Evolutionary conservation across 2,888 invertebrate species (phyloP).

Genomic region (Cremastobaeus sp.): DNA sequence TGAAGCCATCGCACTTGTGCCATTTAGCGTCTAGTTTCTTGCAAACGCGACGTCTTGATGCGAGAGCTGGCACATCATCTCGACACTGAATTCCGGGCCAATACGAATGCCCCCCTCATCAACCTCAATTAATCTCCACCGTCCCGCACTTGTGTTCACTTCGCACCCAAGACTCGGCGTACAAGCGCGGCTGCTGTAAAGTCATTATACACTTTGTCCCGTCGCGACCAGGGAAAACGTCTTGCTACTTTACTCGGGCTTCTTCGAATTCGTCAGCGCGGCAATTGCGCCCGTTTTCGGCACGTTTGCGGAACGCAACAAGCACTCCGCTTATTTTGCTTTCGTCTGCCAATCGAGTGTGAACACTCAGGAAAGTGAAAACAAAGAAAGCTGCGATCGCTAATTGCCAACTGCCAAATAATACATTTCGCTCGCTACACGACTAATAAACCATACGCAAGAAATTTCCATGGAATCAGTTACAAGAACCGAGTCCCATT

Average conservation of each 20-base stretch:
- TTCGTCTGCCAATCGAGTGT: slow-evolving; percentile 31
- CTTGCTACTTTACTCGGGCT: slow-evolving; percentile 27
- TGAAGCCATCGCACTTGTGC: slow-evolving; percentile 33
- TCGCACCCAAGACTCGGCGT: slow-evolving; percentile 73
- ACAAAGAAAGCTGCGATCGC: slow-evolving; percentile 21
- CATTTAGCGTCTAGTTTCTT: slow-evolving; percentile 59
- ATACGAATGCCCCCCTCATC: slow-evolving; percentile 78
- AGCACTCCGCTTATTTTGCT: background rate
- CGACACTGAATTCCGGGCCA: slow-evolving; percentile 78
- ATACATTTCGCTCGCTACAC: slow-evolving; percentile 2
- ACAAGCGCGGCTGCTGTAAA: slow-evolving; percentile 66
- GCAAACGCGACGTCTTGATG: slow-evolving; percentile 64
- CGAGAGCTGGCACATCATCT: slow-evolving; percentile 74
- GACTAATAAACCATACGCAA: slow-evolving; percentile 23
- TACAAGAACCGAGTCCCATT: slow-evolving; percentile 16
- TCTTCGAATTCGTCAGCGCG: slow-evolving; percentile 12
- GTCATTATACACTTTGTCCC: slow-evolving; percentile 69
- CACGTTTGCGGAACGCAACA: background rate
- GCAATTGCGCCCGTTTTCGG: too few relatives aligned
- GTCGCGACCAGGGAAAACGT: slow-evolving; percentile 62
- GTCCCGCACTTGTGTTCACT: slow-evolving; percentile 76
- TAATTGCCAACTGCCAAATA: slow-evolving; percentile 23
- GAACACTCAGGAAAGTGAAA: slow-evolving; percentile 42
- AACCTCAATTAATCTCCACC: slow-evolving; percentile 78
- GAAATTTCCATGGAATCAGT: slow-evolving; percentile 26